phyloP scores from a whole-genome alignment of 2,113 vertebrate species.

The Peromyscus californicus region DNA sequence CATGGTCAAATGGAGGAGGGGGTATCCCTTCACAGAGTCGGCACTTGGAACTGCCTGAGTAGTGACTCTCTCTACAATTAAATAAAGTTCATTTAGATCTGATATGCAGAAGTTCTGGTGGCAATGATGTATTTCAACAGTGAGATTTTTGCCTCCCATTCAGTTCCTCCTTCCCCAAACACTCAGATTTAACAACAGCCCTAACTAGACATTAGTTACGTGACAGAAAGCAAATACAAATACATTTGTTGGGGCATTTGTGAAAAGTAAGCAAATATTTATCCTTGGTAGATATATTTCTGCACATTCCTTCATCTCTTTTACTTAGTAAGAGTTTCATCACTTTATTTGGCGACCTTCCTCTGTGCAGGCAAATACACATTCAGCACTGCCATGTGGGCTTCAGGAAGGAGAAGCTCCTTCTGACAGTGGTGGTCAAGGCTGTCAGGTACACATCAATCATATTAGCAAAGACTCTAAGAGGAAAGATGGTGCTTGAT shows the following conservation, averaged over 20 bases:
- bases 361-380: not conserved
- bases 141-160: constrained; percentile 13
- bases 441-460: not conserved
- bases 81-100: not conserved
- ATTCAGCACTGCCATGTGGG: not conserved
- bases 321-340: not conserved
- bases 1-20: not conserved
- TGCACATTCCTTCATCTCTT: not conserved
- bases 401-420: not conserved
- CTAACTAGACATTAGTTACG: not conserved
- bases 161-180: not conserved
- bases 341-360: not conserved
- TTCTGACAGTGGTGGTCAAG: not conserved
- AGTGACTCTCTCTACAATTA: not conserved
- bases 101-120: not conserved
- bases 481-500: not conserved
- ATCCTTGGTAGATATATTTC: not conserved
- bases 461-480: not conserved
- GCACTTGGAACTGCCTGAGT: not conserved
- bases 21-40: not conserved
- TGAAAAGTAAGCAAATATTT: not conserved
- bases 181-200: not conserved
- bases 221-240: not conserved
- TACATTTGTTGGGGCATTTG: not conserved
- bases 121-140: not conserved